Percentiles rank a stretch among this genome's conserved stretches.
Evolutionary conservation across 2,113 vertebrate species (phyloP).

Genomic region (Hymenochirus boettgeri): DNA sequence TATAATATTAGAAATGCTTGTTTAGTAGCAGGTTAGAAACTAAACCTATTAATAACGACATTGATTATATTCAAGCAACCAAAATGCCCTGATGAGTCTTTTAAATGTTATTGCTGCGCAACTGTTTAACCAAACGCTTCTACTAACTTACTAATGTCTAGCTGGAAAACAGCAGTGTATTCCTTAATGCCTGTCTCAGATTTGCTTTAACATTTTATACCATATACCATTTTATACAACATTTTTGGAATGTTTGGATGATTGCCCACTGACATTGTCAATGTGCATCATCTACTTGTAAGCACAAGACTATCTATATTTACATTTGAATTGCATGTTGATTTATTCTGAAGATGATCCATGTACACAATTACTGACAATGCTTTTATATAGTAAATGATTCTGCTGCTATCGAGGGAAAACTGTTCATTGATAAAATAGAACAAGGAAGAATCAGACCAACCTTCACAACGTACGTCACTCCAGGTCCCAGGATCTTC

Average conservation of each 20-base stretch:
- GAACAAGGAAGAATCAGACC: conserved; percentile 55
- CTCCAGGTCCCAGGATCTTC: conserved; percentile 93
- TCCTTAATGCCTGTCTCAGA: conserved; percentile 4
- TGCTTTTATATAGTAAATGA: background rate
- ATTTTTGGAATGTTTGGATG: no score
- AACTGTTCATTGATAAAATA: conserved; percentile 55
- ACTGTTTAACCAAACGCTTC: background rate
- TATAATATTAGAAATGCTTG: no score
- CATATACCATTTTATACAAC: no score
- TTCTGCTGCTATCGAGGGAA: conserved; percentile 40
- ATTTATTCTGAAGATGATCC: background rate
- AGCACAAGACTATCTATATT: background rate
- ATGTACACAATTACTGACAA: background rate
- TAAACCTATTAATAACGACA: background rate
- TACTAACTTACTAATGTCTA: conserved; percentile 1
- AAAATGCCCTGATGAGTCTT: background rate
- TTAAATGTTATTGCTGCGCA: background rate
- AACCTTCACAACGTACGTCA: conserved; percentile 97
- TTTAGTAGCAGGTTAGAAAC: no score
- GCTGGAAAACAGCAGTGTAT: background rate
- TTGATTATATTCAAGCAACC: background rate
- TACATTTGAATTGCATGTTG: background rate
- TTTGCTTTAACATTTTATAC: background rate
- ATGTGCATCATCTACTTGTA: background rate
- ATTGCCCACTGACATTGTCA: no score